Evolutionary conservation across 2,888 invertebrate genomes (phyloP), one percentile per base, ranked within the genome.

Genomic region (Caenorhabditis sp.): DNA sequence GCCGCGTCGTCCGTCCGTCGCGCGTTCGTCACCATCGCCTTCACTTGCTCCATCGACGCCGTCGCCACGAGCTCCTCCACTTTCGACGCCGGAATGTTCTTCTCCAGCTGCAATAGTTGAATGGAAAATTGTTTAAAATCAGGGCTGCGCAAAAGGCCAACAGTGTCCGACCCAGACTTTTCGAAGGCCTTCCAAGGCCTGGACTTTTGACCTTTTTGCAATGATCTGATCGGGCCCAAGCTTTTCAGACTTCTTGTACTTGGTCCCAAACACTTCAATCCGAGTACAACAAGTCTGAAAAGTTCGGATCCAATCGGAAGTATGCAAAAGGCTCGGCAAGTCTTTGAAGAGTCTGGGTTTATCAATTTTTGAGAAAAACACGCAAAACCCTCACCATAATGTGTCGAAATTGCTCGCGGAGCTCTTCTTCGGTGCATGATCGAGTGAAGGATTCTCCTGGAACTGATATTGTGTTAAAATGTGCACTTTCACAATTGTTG

Each of bases 31-130:
- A 77, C 43, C 65, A 77, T 55, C 17, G 2, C 3, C 20, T 30
- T 43, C 26, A 72, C 35, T 45, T 66, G 71, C 22, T 61, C 62
- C 4, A 26, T 30, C 8, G 72, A 26, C 8, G 59, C 61, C 13
- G 24, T 17, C 3, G 24, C 15, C 9, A 78, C 55, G 15, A 72
- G 30, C 30, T 61, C 35, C 13, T 78, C 66, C 2, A 66, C 32
- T 58, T 68, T 46, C 9, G 39, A 17, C 0, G 24, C 32, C 0
- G 71, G 55, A 4, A 66, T 2, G 46, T 48, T 58, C 15, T 68
- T 78, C 4, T 72, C 72, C 11, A 66, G 43, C 75, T 65, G 65
- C 1, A 58, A 68, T 52, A 43, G n/a, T n/a, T n/a, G 32, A 20
- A 2, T 37, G n/a, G 13, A 8, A 17, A 17, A 50, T 32, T 20